Conservation (phyloP, 2,888 invertebrate species). For the Tenthredo scrophulariae region DNA sequence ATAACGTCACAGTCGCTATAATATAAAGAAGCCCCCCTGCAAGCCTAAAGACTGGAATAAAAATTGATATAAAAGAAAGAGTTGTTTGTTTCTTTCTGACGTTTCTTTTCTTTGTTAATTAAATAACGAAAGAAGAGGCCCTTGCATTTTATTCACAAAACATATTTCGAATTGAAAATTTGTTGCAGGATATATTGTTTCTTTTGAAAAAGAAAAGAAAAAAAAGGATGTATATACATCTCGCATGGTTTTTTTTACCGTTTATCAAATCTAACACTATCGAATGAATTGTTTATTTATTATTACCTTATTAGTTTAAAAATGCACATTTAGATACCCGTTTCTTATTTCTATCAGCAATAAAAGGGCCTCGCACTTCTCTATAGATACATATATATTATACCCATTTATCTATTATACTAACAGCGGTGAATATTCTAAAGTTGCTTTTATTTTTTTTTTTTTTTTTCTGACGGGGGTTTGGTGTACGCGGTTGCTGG, state of each 20-base stretch:
- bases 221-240: neutral
- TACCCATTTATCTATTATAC: conserved; percentile 17
- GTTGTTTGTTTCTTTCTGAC: neutral
- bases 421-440: conserved; percentile 47
- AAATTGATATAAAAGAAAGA: conserved; percentile 6
- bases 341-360: conserved; percentile 2
- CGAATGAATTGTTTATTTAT: neutral
- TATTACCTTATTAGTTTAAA: neutral
- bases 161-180: neutral
- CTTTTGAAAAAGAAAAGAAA: neutral
- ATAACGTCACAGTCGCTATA: neutral
- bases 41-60: conserved; percentile 1
- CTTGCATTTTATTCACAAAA: neutral
- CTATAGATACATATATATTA: conserved; percentile 10
- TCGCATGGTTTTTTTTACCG: neutral
- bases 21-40: neutral
- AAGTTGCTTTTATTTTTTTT: conserved; percentile 42
- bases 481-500: conserved; percentile 78
- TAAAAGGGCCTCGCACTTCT: conserved; percentile 40
- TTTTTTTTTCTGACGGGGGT: conserved; percentile 67
- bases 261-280: conserved; percentile 1
- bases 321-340: neutral
- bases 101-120: neutral
- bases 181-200: neutral
- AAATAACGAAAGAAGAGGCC: conserved; percentile 17